A percentile compares a stretch with the other conserved stretches of the same genome.
phyloP scores from a whole-genome alignment of 2,113 vertebrate genomes.

The Labeo rohita region DNA sequence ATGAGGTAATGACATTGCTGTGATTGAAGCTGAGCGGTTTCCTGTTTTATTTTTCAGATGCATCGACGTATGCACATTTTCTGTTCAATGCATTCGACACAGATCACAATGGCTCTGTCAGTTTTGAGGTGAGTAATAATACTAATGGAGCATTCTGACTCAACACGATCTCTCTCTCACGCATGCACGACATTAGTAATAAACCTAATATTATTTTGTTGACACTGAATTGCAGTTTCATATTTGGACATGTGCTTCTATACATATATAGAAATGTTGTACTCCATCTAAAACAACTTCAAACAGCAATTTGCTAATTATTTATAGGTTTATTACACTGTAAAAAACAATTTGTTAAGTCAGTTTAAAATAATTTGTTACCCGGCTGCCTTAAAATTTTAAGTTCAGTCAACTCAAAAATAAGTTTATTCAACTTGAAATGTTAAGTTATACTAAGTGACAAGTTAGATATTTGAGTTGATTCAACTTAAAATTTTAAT shows the following conservation, averaged over 20 bases:
- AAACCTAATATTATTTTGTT: background rate
- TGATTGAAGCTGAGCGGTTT: background rate
- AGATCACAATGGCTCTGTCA: conserved; percentile 96
- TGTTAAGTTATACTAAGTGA: too few species aligned
- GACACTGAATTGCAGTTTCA: background rate
- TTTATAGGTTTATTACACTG: too few species aligned
- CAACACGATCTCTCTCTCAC: background rate
- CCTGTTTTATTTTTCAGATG: conserved; percentile 80
- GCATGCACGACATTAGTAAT: background rate
- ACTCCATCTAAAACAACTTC: too few species aligned
- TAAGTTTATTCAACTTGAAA: too few species aligned
- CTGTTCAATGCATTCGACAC: conserved; percentile 98
- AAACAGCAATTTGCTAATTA: too few species aligned
- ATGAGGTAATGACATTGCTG: background rate
- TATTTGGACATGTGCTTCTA: background rate
- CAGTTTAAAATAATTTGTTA: too few species aligned
- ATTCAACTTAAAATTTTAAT: too few species aligned
- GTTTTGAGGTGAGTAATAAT: conserved; percentile 90
- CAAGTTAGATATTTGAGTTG: too few species aligned
- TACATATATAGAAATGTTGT: too few species aligned
- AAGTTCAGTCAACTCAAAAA: too few species aligned
- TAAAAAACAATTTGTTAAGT: too few species aligned
- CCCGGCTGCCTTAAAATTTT: too few species aligned
- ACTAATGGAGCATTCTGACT: background rate
- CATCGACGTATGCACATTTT: conserved; percentile 96